These are phyloP conservation scores for Paramormyrops hopkinsi DNA, from an alignment of 2,797 vertebrate species.

Conservation along the genomic window DNA sequence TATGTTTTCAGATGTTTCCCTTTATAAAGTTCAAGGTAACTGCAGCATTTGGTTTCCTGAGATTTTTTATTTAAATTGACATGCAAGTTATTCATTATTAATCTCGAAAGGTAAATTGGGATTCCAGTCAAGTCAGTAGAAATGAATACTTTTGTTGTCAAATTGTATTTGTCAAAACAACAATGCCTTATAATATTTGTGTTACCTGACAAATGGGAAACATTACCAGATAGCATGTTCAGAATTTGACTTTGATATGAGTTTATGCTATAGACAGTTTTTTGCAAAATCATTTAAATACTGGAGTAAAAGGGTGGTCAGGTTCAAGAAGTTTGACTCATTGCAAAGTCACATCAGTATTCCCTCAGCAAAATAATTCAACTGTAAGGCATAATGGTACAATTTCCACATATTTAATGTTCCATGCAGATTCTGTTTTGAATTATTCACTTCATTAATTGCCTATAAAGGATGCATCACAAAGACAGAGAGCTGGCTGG, in stretches of 20 bases:
- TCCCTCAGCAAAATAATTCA: background rate
- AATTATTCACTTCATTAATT: slow-evolving; percentile 21
- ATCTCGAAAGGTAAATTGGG: background rate
- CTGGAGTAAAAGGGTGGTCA: background rate
- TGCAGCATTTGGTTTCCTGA: background rate
- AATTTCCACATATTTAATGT: slow-evolving; percentile 7
- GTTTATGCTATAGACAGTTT: background rate
- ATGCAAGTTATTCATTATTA: background rate
- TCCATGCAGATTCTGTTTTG: slow-evolving; percentile 8
- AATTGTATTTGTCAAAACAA: background rate
- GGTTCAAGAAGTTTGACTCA: background rate
- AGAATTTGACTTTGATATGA: background rate
- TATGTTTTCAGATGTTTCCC: background rate
- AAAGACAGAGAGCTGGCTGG: background rate
- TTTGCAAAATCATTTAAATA: background rate
- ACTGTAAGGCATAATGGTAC: background rate
- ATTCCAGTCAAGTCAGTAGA: background rate
- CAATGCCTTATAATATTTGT: background rate
- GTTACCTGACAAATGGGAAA: background rate
- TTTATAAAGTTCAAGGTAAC: background rate
- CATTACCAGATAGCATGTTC: background rate
- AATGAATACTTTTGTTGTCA: background rate
- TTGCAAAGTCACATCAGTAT: background rate
- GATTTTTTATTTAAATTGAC: background rate
- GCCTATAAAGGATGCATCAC: slow-evolving; percentile 1